Evolutionary conservation across 2,797 vertebrate genomes (phyloP).

Genomic region (Sebastes umbrosus): DNA sequence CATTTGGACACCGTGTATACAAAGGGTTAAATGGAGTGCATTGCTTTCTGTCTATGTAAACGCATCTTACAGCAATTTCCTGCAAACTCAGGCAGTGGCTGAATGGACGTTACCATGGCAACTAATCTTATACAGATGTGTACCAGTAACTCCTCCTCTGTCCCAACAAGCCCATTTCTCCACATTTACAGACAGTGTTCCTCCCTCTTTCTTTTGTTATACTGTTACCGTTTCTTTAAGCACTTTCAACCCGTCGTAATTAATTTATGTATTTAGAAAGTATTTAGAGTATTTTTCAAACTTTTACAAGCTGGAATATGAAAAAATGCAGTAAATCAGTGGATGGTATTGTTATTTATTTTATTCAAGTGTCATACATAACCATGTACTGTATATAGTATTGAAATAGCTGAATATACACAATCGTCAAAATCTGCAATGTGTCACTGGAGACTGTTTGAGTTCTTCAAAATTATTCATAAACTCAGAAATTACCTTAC

Average conservation of each 20-base stretch:
- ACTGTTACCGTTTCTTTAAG: not conserved
- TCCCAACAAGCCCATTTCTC: not conserved
- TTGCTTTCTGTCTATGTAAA: not conserved
- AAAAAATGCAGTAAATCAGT: not conserved
- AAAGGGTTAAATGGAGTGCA: not conserved
- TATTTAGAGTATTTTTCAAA: no score
- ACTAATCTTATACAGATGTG: slow-evolving; percentile 47
- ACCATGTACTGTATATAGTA: not conserved
- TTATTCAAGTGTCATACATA: not conserved
- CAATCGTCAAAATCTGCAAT: not conserved
- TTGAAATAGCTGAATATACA: not conserved
- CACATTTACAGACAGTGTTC: not conserved
- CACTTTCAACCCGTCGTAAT: not conserved
- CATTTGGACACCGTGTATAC: not conserved
- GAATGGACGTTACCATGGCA: not conserved
- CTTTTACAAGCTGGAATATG: not conserved
- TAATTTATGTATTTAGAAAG: no score
- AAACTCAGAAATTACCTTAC: not conserved
- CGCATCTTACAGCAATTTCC: not conserved
- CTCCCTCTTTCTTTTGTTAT: not conserved
- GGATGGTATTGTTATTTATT: not conserved
- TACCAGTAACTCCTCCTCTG: not conserved
- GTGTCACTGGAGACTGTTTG: not conserved
- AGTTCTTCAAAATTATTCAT: not conserved
- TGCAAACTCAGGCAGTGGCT: not conserved